phyloP scores from a whole-genome alignment of 2,797 vertebrate species.

The Gymnodraco acuticeps region DNA sequence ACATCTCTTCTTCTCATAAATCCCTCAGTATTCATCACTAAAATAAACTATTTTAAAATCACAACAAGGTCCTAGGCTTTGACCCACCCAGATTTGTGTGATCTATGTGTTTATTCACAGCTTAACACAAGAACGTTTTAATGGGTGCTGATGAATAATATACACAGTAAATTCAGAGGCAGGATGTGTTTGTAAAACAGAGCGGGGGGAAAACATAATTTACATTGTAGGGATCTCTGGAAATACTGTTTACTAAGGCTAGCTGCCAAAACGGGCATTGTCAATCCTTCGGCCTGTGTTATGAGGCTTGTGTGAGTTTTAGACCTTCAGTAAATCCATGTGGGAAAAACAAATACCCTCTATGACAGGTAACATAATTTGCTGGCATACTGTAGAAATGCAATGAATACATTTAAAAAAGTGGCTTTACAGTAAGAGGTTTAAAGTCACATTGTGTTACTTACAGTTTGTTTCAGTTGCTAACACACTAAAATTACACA shows the following conservation, averaged over 20 bases:
- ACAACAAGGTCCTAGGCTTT: conserved; percentile 21
- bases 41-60: conserved; percentile 54
- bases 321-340: conserved; percentile 6
- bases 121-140: conserved; percentile 29
- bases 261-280: conserved; percentile 26
- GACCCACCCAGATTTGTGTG: conserved; percentile 12
- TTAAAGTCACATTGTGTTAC: background rate
- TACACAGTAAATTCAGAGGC: conserved; percentile 26
- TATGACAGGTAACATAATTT: conserved; percentile 10
- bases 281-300: conserved; percentile 11
- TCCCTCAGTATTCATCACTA: conserved; percentile 10
- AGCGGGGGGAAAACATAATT: conserved; percentile 10
- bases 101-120: conserved; percentile 34
- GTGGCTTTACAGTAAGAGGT: background rate
- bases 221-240: conserved; percentile 19
- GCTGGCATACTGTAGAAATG: background rate
- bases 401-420: background rate
- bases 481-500: no score
- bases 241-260: conserved; percentile 51
- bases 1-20: conserved; percentile 44
- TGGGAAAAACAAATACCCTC: conserved; percentile 35
- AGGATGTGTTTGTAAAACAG: conserved; percentile 11
- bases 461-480: no score
- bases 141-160: conserved; percentile 46
- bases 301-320: conserved; percentile 18